Conservation (phyloP, 2,113 vertebrate species). For the Bos javanicus region DNA sequence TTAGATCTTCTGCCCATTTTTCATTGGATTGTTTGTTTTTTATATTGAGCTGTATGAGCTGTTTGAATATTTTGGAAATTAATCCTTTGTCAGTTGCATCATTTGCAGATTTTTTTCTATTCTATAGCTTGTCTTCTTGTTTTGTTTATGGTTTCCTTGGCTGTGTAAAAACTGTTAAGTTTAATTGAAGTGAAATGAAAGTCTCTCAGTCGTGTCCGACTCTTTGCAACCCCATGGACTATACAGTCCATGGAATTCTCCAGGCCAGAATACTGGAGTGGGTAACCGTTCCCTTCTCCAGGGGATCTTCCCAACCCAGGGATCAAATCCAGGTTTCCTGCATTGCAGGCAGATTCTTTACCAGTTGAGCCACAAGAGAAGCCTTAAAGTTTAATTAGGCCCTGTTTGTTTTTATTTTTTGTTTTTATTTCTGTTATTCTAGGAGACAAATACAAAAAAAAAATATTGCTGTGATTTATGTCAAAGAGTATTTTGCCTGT, state of each 20-base stretch:
- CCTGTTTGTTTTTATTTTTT: neutral
- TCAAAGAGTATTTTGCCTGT: neutral
- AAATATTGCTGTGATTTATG: neutral
- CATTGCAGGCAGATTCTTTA: neutral
- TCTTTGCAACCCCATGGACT: neutral
- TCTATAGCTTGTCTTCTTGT: neutral
- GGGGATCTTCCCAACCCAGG: neutral
- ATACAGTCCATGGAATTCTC: neutral
- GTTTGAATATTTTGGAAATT: neutral
- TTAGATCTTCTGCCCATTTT: neutral
- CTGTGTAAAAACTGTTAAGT: neutral
- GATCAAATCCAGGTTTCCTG: neutral
- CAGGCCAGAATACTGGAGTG: neutral
- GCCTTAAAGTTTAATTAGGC: neutral
- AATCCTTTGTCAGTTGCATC: neutral
- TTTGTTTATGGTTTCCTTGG: neutral
- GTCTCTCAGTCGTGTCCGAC: accelerated
- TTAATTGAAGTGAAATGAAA: neutral
- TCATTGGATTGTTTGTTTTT: neutral
- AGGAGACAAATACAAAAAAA: neutral
- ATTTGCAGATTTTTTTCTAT: neutral
- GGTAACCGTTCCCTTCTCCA: neutral
- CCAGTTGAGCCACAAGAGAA: neutral
- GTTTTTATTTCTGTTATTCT: neutral
- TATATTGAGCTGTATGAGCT: neutral